A percentile compares a stretch with the other conserved stretches of the same genome.
Evolutionary conservation across 2,888 invertebrate species (phyloP).

Genomic region (Lasioglossum morio): DNA sequence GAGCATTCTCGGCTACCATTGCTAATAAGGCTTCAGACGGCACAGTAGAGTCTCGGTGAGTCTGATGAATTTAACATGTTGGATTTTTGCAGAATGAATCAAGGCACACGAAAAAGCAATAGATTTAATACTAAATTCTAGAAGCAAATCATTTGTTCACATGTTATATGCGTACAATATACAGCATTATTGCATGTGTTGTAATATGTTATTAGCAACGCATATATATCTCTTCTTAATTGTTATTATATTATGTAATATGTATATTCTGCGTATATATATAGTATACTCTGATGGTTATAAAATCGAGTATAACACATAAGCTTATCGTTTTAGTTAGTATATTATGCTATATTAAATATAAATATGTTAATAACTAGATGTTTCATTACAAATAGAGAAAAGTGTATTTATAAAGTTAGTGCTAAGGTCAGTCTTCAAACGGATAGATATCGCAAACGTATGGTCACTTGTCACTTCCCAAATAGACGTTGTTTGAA

Average conservation of each 20-base stretch:
- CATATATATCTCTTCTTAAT: slow-evolving; percentile 4
- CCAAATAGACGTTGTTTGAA: slow-evolving; percentile 68
- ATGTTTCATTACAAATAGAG: background rate
- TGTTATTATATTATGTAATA: background rate
- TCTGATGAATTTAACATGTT: slow-evolving; percentile 78
- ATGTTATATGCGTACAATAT: slow-evolving; percentile 27
- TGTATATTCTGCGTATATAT: background rate
- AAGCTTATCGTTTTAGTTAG: slow-evolving; percentile 17
- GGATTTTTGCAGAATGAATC: slow-evolving; percentile 74
- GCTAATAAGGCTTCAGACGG: slow-evolving; percentile 74
- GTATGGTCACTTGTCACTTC: slow-evolving; percentile 83
- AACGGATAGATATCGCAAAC: slow-evolving; percentile 78
- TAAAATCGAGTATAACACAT: background rate
- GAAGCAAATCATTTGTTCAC: slow-evolving; percentile 41
- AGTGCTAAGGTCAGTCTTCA: slow-evolving; percentile 12
- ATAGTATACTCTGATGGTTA: background rate
- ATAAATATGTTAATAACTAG: background rate
- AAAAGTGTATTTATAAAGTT: background rate
- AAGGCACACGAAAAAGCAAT: slow-evolving; percentile 43
- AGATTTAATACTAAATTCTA: slow-evolving; percentile 59
- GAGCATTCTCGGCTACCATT: slow-evolving; percentile 70
- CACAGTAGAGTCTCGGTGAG: slow-evolving; percentile 74
- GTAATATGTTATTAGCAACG: slow-evolving; percentile 16
- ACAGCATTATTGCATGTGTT: slow-evolving; percentile 20
- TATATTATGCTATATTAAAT: slow-evolving; percentile 25